Conservation (phyloP, 2,797 vertebrate genomes). For the Poeciliopsis paucimaculata region DNA sequence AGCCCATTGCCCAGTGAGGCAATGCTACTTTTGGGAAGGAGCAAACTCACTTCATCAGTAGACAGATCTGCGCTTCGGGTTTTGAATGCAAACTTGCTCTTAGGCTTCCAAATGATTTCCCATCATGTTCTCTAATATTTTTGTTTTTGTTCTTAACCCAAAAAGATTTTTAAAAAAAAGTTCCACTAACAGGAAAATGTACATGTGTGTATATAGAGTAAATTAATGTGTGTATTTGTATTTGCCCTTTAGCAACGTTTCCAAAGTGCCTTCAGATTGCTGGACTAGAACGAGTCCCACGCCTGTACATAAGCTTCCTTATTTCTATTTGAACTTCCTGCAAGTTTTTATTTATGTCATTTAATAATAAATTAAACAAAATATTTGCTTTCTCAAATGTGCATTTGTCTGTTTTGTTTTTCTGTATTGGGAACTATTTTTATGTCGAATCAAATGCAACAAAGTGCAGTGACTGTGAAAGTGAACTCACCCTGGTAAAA, state of each 20-base stretch:
- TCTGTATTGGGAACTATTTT: not conserved
- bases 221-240: conserved; percentile 75
- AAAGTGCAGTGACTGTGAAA: not conserved
- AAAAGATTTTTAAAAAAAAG: conserved; percentile 28
- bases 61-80: not conserved
- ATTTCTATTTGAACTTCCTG: conserved; percentile 80
- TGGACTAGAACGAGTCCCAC: conserved; percentile 21
- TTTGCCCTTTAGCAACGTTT: conserved; percentile 52
- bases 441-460: not conserved
- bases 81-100: conserved; percentile 48
- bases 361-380: conserved; percentile 86
- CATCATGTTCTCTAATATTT: conserved; percentile 27
- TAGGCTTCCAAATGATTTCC: conserved; percentile 39
- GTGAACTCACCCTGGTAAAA: not conserved
- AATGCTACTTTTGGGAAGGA: not conserved
- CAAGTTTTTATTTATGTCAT: conserved; percentile 86
- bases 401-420: conserved; percentile 19
- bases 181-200: conserved; percentile 75
- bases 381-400: conserved; percentile 66
- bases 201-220: conserved; percentile 85
- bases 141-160: not conserved
- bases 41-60: not conserved
- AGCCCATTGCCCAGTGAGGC: not conserved
- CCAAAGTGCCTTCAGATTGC: conserved; percentile 62
- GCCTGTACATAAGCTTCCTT: conserved; percentile 82